Conservation (phyloP, 2,113 vertebrate species). For the Proterorhinus semilunaris region DNA sequence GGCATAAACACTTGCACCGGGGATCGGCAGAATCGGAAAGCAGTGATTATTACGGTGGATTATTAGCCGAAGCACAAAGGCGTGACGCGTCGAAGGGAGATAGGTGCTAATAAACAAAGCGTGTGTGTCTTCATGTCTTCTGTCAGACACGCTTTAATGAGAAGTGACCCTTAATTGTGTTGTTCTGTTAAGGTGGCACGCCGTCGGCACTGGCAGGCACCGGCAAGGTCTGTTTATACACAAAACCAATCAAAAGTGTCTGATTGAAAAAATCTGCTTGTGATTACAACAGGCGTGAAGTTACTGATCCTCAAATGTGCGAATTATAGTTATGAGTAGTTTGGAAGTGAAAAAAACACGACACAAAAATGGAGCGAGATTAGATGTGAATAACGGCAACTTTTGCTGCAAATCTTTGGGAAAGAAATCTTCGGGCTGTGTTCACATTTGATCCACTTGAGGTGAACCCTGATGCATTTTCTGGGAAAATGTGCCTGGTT, state of each 20-base stretch:
- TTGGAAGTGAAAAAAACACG: background rate
- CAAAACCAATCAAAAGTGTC: conserved; percentile 41
- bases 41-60: conserved; percentile 46
- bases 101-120: conserved; percentile 52
- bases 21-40: conserved; percentile 26
- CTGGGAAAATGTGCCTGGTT: too few relatives aligned
- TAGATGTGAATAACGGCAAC: background rate
- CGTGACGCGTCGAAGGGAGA: conserved; percentile 6
- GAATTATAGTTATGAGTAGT: background rate
- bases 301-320: background rate
- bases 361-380: background rate
- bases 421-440: too few relatives aligned
- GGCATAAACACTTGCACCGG: conserved; percentile 7
- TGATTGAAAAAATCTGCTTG: conserved; percentile 16
- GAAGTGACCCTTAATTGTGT: conserved; percentile 70
- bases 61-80: conserved; percentile 27
- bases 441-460: too few relatives aligned
- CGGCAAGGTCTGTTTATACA: conserved; percentile 46
- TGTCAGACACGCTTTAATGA: conserved; percentile 54
- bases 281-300: conserved; percentile 11
- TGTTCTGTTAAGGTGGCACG: conserved; percentile 59
- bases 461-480: too few relatives aligned
- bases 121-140: conserved; percentile 55
- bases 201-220: background rate
- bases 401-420: too few relatives aligned